Base-by-base conservation (phyloP, 2,888 invertebrate genomes). In the Gymnocheta viridis region DNA sequence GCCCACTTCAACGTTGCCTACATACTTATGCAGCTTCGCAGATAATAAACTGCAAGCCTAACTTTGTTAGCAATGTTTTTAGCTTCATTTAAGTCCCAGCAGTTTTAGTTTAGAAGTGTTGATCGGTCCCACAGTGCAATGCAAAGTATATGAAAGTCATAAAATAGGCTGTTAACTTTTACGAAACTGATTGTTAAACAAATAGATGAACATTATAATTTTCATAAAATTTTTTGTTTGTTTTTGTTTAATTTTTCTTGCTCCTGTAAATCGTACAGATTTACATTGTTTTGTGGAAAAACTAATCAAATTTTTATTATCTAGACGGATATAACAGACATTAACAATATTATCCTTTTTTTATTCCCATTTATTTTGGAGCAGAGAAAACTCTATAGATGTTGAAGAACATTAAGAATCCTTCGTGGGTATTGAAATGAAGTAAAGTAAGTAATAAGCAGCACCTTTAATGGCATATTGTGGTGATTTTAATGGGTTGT, bases 401-500 rank as follows among this genome's bases (percentile, higher is more conserved):
- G 49, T 66, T 51, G 14, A 49, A 62, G 9, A 60, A 64, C 58
- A 49, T 67, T 38, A 58, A 64, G 58, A 64, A 79, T 56, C 56
- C 74, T 74, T 82, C 64, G 12, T 9, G 69, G 22, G 76, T 58
- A 66, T 66, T 51, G 70, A 60, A 67, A 60, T 47, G 49, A 32
- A 54, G 32, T 9, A 54, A 77, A 77, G 66, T 66, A 58, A 54
- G 66, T 72, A 80, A 72, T 66, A 80, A 79, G 56, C 60, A 87
- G 86, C 87, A 89, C 90, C 91, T 91, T 84, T 91, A 91, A 91
- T 91, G 91, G 91, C 90, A 91, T 90, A 91, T 91, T 90, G 91
- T 91, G 91, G 91, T 91, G 91, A 91, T 91, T 89, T 87, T 91
- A 89, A 89, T 88, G 88, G 88, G 58, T 38, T 84, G 81, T 84